Evolutionary conservation across 1,140 invertebrate species (phyloP), one percentile per base, ranked within the genome.

Genomic region (Conus ventricosus): DNA sequence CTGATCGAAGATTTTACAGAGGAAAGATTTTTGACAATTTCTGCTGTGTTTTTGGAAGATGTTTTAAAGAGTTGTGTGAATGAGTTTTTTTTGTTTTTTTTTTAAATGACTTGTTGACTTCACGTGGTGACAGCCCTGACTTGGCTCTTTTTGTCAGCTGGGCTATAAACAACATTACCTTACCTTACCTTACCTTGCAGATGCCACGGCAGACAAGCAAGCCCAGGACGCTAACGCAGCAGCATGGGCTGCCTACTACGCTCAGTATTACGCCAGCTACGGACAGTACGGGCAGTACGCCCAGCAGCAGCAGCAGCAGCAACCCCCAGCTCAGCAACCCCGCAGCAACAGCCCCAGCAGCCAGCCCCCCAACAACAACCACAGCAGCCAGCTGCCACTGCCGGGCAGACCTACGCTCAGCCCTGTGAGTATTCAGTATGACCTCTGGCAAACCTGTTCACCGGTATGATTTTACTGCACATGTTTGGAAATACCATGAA

Each of bases 261-360:
- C 95, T 76, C 95, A 96, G 92, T 96, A 95, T 90, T 96, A 96
- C 90, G 94, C 94, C 84, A 95, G 95, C 89, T 93, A 94, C 87
- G 93, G 92, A 27, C 92, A 92, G 85, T 90, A 93, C n/a, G 91
- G 90, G n/a, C 91, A 91, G 88, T 92, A 85, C 78, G 92, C 92
- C 53, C 92, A 91, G 55, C 97, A 97, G 53, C 96, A 96, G 90
- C 97, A 97, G 11, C 97, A 97, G 85, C 97, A 97, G 63, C 93
- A 93, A 85, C 90, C 88, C 27, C 87, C 89, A 51, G 85, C 85
- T 17, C 94, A 90, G n/a, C 91, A 89, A 51, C 88, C 88, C 85
- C 84, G n/a, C 87, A 90, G 63, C 89, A 89, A 53, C 80, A 87
- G 81, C 84, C 85, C 2, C 51, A 54, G 51, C 85, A 87, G 23